Base-by-base conservation (phyloP, 2,888 invertebrate species). In the Petrophora chlorosata region DNA sequence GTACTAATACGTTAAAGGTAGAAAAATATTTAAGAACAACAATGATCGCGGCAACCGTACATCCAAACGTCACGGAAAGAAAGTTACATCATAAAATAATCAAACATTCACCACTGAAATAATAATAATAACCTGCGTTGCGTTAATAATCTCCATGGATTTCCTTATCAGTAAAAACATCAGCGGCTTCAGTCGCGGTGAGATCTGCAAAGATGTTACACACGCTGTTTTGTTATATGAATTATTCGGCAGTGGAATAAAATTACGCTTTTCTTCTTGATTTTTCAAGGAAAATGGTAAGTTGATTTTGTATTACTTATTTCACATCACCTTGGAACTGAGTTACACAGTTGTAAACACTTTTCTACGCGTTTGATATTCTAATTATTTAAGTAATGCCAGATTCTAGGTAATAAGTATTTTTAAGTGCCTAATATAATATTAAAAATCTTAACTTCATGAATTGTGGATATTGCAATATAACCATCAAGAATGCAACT, bases 101-200 rank as follows among this genome's bases (percentile, higher is more conserved):
- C 40, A 59, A 55, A 51, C 28, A 59, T 29, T 28, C 13, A 19
- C 5, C 25, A 16, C 10, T 3, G 25, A 23, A 35, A 25, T 10
- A 9, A 8, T 17, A n/a, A 3, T 4, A 8, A 29, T 17, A 14
- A 14, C 26, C 12, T 13, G 19, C 38, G 26, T 22, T 16, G 2
- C 13, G 45, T n/a, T n/a, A n/a, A n/a, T 53, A 49, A 56, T 53
- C 61, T 59, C 22, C 1, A 1, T 19, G 51, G 61, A 67, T 69
- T 54, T 8, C 34, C 19, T 9, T 67, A 70, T 68, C 72, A 70
- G n/a, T n/a, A n/a, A n/a, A n/a, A n/a, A n/a, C n/a, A n/a, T n/a
- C n/a, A n/a, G n/a, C n/a, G n/a, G n/a, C 3, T 8, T 5, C 34
- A 22, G 73, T 67, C 19, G 30, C 34, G 10, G 5, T 16, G 41